Conservation (phyloP, 2,797 vertebrate genomes). For the Mus minutoides region DNA sequence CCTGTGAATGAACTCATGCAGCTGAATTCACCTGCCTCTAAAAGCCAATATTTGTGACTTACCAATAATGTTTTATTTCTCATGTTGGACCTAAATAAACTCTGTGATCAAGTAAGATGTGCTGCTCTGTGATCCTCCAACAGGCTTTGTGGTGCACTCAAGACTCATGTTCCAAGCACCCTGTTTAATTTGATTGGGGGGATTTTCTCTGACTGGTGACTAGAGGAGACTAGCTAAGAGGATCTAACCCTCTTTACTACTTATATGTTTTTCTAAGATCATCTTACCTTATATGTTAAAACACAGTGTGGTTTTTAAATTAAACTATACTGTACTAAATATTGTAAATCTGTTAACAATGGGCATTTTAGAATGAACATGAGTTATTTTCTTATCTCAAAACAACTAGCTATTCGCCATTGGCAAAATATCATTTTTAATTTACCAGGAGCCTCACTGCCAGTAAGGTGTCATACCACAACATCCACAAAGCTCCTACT, state of each 20-base stretch:
- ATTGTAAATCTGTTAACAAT: conserved; percentile 34
- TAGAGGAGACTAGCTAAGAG: background rate
- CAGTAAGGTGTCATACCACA: background rate
- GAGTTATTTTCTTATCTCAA: conserved; percentile 42
- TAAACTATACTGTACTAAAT: background rate
- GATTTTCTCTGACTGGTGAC: background rate
- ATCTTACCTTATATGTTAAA: background rate
- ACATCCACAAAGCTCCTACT: background rate
- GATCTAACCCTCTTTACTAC: background rate
- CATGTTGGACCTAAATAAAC: background rate
- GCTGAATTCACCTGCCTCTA: conserved; percentile 20
- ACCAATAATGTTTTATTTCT: background rate
- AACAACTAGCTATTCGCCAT: background rate
- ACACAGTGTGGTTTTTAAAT: conserved; percentile 19
- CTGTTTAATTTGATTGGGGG: background rate
- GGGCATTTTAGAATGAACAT: conserved; percentile 36
- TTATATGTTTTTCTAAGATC: background rate
- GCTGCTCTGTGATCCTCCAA: background rate
- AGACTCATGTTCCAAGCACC: background rate
- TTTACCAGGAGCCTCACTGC: background rate
- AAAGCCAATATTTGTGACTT: background rate
- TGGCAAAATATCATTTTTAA: background rate
- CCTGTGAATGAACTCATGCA: background rate
- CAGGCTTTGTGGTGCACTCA: background rate
- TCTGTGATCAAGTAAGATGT: background rate